These are phyloP conservation scores for Sternotherus odoratus DNA, from an alignment of 2,797 vertebrate species.

Conservation along the genomic window DNA sequence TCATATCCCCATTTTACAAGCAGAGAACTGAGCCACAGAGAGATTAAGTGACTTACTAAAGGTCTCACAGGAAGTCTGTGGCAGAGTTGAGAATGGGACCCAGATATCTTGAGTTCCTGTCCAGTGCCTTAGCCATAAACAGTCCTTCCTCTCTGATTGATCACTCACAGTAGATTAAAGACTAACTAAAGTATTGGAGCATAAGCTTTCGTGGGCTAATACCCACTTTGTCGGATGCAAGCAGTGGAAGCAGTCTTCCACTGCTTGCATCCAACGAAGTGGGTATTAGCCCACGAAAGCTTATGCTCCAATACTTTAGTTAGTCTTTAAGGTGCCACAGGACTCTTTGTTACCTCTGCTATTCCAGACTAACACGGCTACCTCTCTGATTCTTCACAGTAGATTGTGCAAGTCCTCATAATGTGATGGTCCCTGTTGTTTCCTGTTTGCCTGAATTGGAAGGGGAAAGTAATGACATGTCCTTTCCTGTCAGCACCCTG, in stretches of 20 bases:
- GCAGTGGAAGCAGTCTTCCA: no score
- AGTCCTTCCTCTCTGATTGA: not conserved
- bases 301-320: no score
- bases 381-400: not conserved
- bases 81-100: not conserved
- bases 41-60: not conserved
- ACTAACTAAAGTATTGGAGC: no score
- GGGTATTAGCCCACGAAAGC: no score
- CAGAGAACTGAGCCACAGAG: not conserved
- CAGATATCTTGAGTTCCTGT: not conserved
- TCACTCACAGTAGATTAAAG: not conserved
- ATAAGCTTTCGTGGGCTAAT: no score
- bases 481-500: fast-evolving
- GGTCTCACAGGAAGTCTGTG: not conserved
- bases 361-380: no score
- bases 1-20: not conserved
- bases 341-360: no score
- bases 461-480: not conserved
- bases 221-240: no score
- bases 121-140: not conserved
- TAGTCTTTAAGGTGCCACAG: no score
- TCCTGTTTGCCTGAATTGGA: not conserved
- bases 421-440: no score
- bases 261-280: no score
- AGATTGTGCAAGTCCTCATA: not conserved